Evolutionary conservation across 1,140 invertebrate genomes (phyloP), one percentile per base, ranked within the genome.

Genomic region (Uloborus diversus): DNA sequence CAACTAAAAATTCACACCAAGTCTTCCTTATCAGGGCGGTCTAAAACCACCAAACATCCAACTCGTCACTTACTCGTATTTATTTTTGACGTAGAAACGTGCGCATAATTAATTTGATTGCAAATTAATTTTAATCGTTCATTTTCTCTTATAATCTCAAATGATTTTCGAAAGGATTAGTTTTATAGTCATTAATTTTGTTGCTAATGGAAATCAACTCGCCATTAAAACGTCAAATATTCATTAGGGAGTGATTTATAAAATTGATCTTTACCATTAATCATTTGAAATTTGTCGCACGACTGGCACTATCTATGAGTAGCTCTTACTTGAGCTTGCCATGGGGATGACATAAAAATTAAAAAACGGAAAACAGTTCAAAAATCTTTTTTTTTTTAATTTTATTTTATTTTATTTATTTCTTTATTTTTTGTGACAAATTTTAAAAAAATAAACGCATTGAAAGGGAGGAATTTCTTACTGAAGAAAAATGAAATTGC

Each of bases 161-260:
- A 73, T 73, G 59, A 73, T 23, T 23, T 47, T 23, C 25, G 28
- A n/a, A 73, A 27, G 7, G 25, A 30, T 28, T 27, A 61, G 42
- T 14, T 37, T n/a, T n/a, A n/a, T n/a, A 37, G 32, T 73, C 69
- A 73, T 73, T 73, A 73, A 73, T 61, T 20, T 53, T 73, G 51
- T 59, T 73, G 23, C 35, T 73, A 73, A 73, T 73, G 69, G 49
- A 57, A 27, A 33, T 73, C 56, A 61, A 73, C 59, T 73, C 42
- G 30, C 57, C 69, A 61, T 73, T 61, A 73, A 73, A 73, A 73
- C 61, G 61, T 73, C 69, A 73, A 73, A 61, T 73, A 30, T 35
- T 73, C 69, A 73, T 73, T 73, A 73, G 57, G 32, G 57, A 47
- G 49, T 57, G 35, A n/a, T n/a, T n/a, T n/a, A 33, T 73, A 30